Percentiles rank a stretch among this genome's conserved stretches.
phyloP scores from a whole-genome alignment of 1,140 invertebrate species.

The Schlechtendalia chinensis region DNA sequence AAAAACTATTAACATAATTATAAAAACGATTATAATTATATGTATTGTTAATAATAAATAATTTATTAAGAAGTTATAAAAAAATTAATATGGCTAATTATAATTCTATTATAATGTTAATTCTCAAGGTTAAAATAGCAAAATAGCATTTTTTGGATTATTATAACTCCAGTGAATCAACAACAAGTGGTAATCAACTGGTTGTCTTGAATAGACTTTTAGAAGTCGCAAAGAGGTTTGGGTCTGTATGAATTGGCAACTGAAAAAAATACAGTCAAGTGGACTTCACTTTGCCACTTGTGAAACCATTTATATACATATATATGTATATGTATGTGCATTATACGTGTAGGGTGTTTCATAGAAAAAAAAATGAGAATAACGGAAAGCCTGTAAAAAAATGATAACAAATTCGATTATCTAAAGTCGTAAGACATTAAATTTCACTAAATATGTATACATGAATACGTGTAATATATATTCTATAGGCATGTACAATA shows the following conservation, averaged over 20 bases:
- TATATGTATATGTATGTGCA: neutral
- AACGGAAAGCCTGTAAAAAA: neutral
- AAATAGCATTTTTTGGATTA: no score
- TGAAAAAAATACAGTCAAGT: neutral
- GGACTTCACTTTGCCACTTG: neutral
- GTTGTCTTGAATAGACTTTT: neutral
- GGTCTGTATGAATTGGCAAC: neutral
- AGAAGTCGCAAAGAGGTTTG: neutral
- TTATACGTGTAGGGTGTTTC: no score
- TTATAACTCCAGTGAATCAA: neutral
- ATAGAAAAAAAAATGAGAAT: neutral
- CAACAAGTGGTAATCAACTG: neutral
- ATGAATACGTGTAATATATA: neutral
- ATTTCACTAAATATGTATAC: neutral
- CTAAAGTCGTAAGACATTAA: neutral
- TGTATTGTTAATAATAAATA: no score
- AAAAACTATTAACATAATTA: no score
- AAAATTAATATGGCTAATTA: no score
- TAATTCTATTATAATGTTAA: no score
- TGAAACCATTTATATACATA: no score
- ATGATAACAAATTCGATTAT: slow-evolving; percentile 22
- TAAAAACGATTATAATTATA: no score
- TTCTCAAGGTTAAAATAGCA: no score
- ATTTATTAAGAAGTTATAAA: no score
- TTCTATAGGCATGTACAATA: neutral